Conservation (phyloP, 2,113 vertebrate genomes). For the Xyliphius kryptos region DNA sequence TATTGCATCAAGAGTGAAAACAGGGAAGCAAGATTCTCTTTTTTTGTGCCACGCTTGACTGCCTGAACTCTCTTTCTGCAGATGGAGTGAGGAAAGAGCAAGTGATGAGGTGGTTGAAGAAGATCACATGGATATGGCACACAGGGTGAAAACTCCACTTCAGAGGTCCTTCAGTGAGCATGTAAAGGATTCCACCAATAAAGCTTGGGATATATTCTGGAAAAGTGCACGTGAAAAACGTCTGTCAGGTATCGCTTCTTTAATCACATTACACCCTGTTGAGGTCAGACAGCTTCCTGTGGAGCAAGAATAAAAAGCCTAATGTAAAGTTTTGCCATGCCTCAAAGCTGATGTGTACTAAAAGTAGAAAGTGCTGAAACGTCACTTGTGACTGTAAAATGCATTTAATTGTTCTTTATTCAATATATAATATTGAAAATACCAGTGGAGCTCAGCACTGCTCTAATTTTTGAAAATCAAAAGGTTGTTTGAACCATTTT, state of each 20-base stretch:
- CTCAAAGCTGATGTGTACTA: background rate
- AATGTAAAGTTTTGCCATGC: background rate
- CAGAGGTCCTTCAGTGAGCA: constrained; percentile 74
- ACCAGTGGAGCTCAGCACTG: background rate
- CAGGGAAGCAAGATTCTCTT: constrained; percentile 34
- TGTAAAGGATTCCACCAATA: constrained; percentile 64
- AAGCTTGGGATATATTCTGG: constrained; percentile 75
- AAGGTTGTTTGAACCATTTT: too few relatives aligned
- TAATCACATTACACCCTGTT: constrained; percentile 8
- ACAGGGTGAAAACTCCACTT: constrained; percentile 47
- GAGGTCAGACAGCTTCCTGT: background rate
- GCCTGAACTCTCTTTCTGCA: constrained; percentile 4
- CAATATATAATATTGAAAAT: too few relatives aligned
- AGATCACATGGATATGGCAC: constrained; percentile 55
- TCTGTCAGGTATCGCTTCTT: constrained; percentile 63
- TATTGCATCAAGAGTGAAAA: constrained; percentile 51
- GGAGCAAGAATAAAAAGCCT: background rate
- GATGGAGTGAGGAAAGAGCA: constrained; percentile 24
- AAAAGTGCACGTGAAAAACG: constrained; percentile 66
- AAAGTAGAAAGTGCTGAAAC: background rate
- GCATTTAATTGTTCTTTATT: background rate
- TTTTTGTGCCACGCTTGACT: constrained; percentile 6
- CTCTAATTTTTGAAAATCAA: too few relatives aligned
- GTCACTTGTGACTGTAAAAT: background rate
- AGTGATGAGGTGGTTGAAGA: constrained; percentile 26